Evolutionary conservation across 2,797 vertebrate genomes (phyloP), one percentile per base, ranked within the genome.

Genomic region (Leucoraja ocellata): DNA sequence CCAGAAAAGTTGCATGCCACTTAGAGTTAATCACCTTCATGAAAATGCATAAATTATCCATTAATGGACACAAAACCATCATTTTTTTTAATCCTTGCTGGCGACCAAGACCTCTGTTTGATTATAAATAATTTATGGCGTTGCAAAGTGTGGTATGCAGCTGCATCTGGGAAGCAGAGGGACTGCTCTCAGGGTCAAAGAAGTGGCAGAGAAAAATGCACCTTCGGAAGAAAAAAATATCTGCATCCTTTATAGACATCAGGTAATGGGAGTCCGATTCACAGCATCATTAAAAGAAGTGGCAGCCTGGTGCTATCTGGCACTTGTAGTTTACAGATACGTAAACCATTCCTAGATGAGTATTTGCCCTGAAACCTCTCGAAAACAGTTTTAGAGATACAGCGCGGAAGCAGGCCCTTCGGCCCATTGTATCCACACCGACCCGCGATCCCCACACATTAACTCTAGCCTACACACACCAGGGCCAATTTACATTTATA

Each of bases 181-280:
- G 93, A 94, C 94, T 96, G 95, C 94, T 96, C 96, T 94, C 0
- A 39, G 93, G 96, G 96, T 96, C 96, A 96, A 93, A 94, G 0
- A 0, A 94, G 95, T 96, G 95, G 95, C 96, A 97, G 95, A 96
- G 96, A 97, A 97, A 97, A 97, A 96, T 96, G 96, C 65, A 92
- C 39, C 90, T 95, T 96, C 94, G 93, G 95, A 96, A 96, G 96
- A 95, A 93, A 95, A 96, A 96, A 95, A 94, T 93, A 94, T 84
- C 93, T 94, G 91, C 77, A 79, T 96, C 95, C 94, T 94, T 93
- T 95, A 95, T 94, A 94, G 95, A 94, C 95, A 96, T 95, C 95
- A 96, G 96, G 95, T 96, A 96, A 96, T 95, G 94, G 36, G 21
- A 28, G 36, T 54, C 71, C 10, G 10, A 74, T 76, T 92, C 71